A percentile compares a stretch with the other conserved stretches of the same genome.
These are phyloP conservation scores for Megalops atlanticus DNA, from an alignment of 2,113 vertebrate genomes.

Conservation along the genomic window DNA sequence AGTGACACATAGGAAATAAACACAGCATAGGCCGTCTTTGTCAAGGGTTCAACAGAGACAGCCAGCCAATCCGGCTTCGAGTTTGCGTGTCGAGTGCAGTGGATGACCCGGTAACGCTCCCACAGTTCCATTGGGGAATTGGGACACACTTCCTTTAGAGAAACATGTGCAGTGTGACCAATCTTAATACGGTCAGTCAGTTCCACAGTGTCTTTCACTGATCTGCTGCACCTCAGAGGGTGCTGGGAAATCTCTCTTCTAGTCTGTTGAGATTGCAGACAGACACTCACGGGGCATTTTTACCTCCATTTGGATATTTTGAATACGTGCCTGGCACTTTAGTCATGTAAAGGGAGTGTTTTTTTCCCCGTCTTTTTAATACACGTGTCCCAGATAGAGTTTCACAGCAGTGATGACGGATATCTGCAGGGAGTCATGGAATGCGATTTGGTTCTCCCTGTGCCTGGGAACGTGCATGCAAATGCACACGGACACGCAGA, in stretches of 20 bases:
- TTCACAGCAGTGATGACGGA: too few species aligned
- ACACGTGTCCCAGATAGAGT: too few species aligned
- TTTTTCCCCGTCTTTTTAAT: too few species aligned
- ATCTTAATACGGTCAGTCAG: neutral
- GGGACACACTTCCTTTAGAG: neutral
- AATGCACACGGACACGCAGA: slow-evolving; percentile 60
- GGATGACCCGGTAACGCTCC: neutral
- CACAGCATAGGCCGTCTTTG: neutral
- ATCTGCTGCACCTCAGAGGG: too few species aligned
- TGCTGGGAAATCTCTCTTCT: too few species aligned
- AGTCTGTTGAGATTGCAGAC: too few species aligned
- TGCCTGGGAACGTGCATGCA: slow-evolving; percentile 62
- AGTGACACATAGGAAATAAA: slow-evolving; percentile 40
- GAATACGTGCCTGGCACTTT: too few species aligned
- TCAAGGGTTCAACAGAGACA: slow-evolving; percentile 12
- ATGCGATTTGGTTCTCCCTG: slow-evolving; percentile 33
- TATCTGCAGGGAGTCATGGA: neutral
- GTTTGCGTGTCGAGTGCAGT: slow-evolving; percentile 16
- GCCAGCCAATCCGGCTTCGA: slow-evolving; percentile 30
- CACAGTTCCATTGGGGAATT: neutral
- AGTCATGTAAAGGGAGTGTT: too few species aligned
- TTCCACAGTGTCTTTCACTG: neutral
- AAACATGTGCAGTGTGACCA: neutral
- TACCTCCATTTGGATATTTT: too few species aligned
- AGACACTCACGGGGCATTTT: too few species aligned